A percentile compares a stretch with the other conserved stretches of the same genome.
Evolutionary conservation across 2,797 vertebrate species (phyloP).

Genomic region (Galaxias olidus): DNA sequence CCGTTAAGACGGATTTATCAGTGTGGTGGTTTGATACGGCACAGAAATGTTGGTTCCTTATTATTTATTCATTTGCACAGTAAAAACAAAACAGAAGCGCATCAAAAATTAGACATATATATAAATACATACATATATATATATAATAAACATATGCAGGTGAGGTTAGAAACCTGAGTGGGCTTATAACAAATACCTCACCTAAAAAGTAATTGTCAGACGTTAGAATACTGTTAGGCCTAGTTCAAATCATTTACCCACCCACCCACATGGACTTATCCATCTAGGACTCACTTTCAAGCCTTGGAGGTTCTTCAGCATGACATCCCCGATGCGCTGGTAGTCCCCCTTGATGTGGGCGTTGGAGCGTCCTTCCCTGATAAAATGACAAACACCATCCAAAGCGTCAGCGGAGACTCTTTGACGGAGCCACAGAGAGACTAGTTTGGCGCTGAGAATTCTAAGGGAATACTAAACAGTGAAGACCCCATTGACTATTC

Average conservation of each 20-base stretch:
- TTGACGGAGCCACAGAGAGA: background rate
- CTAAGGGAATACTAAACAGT: conserved; percentile 11
- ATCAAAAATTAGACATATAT: too few relatives aligned
- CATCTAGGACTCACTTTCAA: conserved; percentile 82
- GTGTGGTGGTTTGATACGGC: background rate
- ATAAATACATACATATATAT: too few relatives aligned
- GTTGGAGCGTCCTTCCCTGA: conserved; percentile 94
- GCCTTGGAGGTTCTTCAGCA: conserved; percentile 91
- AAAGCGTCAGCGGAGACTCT: conserved; percentile 9
- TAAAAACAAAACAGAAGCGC: too few relatives aligned
- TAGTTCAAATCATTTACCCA: background rate
- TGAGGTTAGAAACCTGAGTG: too few relatives aligned
- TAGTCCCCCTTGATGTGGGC: conserved; percentile 93
- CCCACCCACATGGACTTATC: too few relatives aligned
- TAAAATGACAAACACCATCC: conserved; percentile 23
- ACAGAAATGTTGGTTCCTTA: background rate
- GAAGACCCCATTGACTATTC: conserved; percentile 22
- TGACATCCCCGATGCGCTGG: conserved; percentile 93
- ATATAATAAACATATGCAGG: too few relatives aligned
- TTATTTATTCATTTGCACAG: background rate
- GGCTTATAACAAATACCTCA: too few relatives aligned
- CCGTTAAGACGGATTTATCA: background rate
- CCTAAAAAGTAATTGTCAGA: too few relatives aligned
- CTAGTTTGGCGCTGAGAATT: conserved; percentile 1
- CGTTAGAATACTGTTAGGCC: too few relatives aligned